phyloP scores from a whole-genome alignment of 2,113 vertebrate genomes.

The Crotophaga sulcirostris region DNA sequence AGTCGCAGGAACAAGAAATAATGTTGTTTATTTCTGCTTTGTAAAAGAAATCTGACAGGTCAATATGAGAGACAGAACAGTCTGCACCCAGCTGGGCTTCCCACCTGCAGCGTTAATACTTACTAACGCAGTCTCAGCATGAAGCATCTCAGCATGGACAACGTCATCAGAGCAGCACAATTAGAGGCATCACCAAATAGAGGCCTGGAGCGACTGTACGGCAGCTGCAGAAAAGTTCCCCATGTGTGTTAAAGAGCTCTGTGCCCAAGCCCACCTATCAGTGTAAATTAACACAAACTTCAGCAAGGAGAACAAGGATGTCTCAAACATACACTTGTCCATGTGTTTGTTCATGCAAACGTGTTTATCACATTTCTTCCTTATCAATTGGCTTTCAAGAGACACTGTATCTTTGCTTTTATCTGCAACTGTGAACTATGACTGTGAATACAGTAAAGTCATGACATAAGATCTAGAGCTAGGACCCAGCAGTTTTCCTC shows the following conservation, averaged over 20 bases:
- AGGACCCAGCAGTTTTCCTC: not conserved
- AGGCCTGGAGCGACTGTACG: not conserved
- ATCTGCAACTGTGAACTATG: not conserved
- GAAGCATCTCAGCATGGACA: not conserved
- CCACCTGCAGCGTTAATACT: rapidly evolving
- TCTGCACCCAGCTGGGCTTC: not conserved
- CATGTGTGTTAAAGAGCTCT: not conserved
- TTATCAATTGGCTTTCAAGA: not conserved
- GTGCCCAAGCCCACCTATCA: not conserved
- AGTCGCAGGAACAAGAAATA: not conserved
- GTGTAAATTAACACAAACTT: not conserved
- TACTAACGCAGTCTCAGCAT: rapidly evolving
- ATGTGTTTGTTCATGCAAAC: rapidly evolving
- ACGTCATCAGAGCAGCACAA: not conserved
- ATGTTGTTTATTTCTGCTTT: not conserved
- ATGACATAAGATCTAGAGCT: not conserved
- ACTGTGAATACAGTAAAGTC: not conserved
- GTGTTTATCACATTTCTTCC: not conserved
- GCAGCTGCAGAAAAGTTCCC: not conserved
- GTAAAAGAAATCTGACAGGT: not conserved
- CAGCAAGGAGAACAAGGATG: not conserved
- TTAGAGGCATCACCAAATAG: not conserved
- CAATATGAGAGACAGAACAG: rapidly evolving
- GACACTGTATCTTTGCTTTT: not conserved
- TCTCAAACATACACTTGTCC: not conserved